Evolutionary conservation across 2,888 invertebrate genomes (phyloP), one percentile per base, ranked within the genome.

Genomic region (Philhelius pedissequus): DNA sequence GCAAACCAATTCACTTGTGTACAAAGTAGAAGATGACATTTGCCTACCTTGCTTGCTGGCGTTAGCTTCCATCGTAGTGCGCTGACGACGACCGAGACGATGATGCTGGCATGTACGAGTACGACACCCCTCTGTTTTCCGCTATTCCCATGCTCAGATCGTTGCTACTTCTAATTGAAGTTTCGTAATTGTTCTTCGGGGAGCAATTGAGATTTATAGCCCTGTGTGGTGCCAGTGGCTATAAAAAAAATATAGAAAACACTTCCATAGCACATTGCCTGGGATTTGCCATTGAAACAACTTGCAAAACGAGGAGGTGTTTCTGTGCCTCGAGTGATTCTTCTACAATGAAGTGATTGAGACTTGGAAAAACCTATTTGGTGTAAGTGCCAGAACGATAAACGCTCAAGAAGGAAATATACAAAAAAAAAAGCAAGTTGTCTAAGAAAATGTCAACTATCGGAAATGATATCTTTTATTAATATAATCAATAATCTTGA

Each of bases 161-260:
- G 80, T 80, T 81, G 74, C 76, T 69, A 75, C 83, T 86, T 86
- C 86, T 87, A 87, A 87, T 87, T 87, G 87, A 86, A 87, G 78
- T 86, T 86, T 77, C 71, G 86, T 86, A 87, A 87, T 87, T 87
- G 86, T 76, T 80, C 87, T 77, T 77, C 69, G 66, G 87, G 87
- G 87, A 86, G 48, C 82, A 76, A 77, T 86, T 86, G 82, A 86
- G 87, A 87, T 87, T 87, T 87, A 87, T 86, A 82, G 86, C 48
- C 43, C 40, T 52, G 48, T 66, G 62, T 54, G 43, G 62, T 68
- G 58, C 62, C 45, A 45, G 40, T 56, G 70, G 62, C 75, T 40
- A 22, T 22, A 64, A 50, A 56, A 32, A 32, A 35, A 38, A 58
- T 18, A 30, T 56, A 30, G 27, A 27, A 38, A 15, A n/a, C 13